Conservation (phyloP, 2,113 vertebrate species). For the Todiramphus saurophagus region DNA sequence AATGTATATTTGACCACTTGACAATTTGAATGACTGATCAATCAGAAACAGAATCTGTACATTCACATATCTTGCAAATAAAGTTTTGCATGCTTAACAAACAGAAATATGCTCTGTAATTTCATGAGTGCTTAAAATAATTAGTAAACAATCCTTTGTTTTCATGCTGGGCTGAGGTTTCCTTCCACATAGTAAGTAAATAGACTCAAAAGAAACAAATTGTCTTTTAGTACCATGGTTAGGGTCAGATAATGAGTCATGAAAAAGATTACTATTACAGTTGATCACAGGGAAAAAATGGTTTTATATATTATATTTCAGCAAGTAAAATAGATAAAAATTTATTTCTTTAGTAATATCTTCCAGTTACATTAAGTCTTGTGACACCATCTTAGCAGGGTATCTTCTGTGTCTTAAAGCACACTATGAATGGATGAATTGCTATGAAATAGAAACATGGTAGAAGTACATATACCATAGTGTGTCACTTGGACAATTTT, state of each 20-base stretch:
- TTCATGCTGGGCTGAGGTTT: constrained; percentile 58
- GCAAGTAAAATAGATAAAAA: neutral
- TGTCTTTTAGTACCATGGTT: neutral
- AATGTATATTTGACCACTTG: neutral
- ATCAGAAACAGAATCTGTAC: neutral
- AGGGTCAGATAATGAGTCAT: neutral
- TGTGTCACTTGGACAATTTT: neutral
- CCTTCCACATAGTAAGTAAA: constrained; percentile 50
- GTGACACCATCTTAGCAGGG: neutral
- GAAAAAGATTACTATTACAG: neutral
- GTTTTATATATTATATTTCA: neutral
- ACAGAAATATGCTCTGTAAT: neutral
- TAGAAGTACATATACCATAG: neutral
- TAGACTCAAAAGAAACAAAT: constrained; percentile 18
- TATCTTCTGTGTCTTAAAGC: neutral
- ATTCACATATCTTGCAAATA: neutral
- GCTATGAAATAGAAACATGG: neutral
- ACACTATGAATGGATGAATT: neutral
- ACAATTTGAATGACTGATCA: neutral
- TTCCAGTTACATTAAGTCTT: neutral
- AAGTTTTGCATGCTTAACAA: neutral
- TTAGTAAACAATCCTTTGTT: constrained; percentile 42
- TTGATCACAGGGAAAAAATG: neutral
- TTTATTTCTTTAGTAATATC: neutral
- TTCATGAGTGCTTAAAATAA: constrained; percentile 42